Base-by-base conservation (phyloP, 1,140 invertebrate genomes). In the Aphelinus certus region DNA sequence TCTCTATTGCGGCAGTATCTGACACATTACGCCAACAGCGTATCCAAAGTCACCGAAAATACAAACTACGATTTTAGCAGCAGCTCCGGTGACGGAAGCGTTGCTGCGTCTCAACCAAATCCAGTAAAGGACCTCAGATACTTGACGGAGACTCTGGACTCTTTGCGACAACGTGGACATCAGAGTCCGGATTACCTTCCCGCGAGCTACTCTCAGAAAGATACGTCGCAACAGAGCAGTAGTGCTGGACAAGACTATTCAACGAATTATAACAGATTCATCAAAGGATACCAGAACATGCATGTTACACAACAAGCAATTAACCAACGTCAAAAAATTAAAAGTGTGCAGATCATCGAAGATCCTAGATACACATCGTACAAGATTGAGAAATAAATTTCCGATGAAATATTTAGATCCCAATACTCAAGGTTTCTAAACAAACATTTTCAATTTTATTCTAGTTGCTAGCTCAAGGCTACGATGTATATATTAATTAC, bases 1-100 rank as follows among this genome's bases (percentile, higher is more conserved):
- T 82, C 86, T 2, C 73, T 88, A 6, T 67, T 88, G 9, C 86
- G 86, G 26, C 85, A 85, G 47, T 88, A 88, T 55, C 76, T 88
- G 6, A 76, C 83, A 4, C 83, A 87, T 45, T 88, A 88, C 62
- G 86, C 84, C 0, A 81, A 66, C 6, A 85, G 77, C 57, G 78
- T 84, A 3, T 81, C 77, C 9, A 80, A 85, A 57, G 64, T 83
- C 45, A 77, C 80, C 0, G 77, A 75, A 10, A 82, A 79, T 4
- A 73, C 81, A 0, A 81, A 79, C 66, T 84, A 86, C 47, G 73
- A 86, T 42, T 79, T 81, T 4, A 81, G 76, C 1, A 61, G 74
- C 7, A 77, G 76, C 3, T 60, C 80, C 2, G 7, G 48, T 69
- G 10, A 55, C 7, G 79, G 61, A 1, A 56, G 66, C 67, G 5